Evolutionary conservation across 2,888 invertebrate genomes (phyloP), one percentile per base, ranked within the genome.

Genomic region (Papilio elwesi): DNA sequence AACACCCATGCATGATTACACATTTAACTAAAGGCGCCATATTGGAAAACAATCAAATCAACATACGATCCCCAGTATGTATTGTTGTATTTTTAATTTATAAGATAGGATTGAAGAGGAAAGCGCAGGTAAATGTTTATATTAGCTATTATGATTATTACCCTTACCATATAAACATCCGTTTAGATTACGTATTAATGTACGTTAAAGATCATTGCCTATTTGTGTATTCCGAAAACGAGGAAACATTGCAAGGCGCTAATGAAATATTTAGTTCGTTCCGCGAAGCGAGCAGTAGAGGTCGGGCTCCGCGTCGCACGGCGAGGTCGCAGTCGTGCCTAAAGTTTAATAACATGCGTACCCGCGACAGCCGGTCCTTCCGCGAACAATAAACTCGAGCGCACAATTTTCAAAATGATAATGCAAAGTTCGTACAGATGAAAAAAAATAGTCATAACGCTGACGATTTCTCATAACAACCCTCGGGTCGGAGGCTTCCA

Each of bases 401-500:
- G 59, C 81, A 86, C 86, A 87, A 88, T 88, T 88, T 89, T 84
- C 83, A 78, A 89, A 89, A 87, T 83, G 85, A 89, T 88, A 90
- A 89, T 89, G 88, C 88, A 85, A 88, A 87, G 86, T 82, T 81
- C 82, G 83, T 83, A 62, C 43, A 62, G 43, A 62, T n/a, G n/a
- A 15, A 59, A 86, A 87, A 84, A 85, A 78, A 77, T 74, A 86
- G 84, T 85, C 87, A 88, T 89, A 90, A 90, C 85, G 85, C 83
- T 85, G 85, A 87, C 87, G 89, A 90, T 92, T 91, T 92, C 92
- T 92, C 88, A 89, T 88, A 91, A 90, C 92, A 90, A 90, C 91
- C 93, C 90, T 91, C 83, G 88, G 87, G 87, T 90, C 80, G 91
- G 86, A 93, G 93, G 93, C 91, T 92, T 93, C 93, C 89, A 89